Evolutionary conservation across 2,113 vertebrate species (phyloP), one percentile per base, ranked within the genome.

Genomic region (Bos taurus): DNA sequence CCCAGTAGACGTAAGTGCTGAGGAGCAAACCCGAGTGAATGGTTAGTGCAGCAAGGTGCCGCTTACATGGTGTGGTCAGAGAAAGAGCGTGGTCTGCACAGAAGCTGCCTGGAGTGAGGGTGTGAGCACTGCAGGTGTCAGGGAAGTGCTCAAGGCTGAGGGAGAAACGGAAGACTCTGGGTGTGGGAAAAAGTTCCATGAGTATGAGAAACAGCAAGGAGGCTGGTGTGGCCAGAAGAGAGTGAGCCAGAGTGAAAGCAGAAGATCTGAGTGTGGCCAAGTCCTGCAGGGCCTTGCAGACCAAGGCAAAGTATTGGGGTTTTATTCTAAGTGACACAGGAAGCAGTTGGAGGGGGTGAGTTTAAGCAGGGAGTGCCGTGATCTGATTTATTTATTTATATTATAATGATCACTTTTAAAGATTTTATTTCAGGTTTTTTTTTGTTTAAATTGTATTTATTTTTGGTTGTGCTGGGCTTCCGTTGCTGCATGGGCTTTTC

Each of bases 41-140:
- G 1, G 25, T 9, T 8, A 17, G 36, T 2, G n/a, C 25, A 54
- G 30, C 0, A 0, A 88, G n/a, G n/a, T 48, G 13, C 2, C 0
- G 0, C 85, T 82, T 57, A 11, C 16, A 0, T 26, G 30, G 9
- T 43, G 25, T 50, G 17, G 14, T 26, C 25, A 14, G 43, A 90
- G 57, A 50, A 43, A n/a, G 64, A 67, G 33, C 5, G 17, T 16
- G 2, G 16, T 48, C 36, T 88, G 78, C 1, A 21, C 23, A 56
- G 88, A 85, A 43, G 5, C 62, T 13, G 17, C 14, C 5, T 1
- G 50, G 88, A 92, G 67, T 0, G 6, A 43, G 82, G 30, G 16
- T 13, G 21, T 1, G 52, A 15, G 56, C 10, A 13, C 5, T 3
- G 25, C 46, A 60, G 56, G 62, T 54, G 5, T 40, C 36, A 23